Evolutionary conservation across 2,797 vertebrate genomes (phyloP).

Genomic region (Carapus acus): DNA sequence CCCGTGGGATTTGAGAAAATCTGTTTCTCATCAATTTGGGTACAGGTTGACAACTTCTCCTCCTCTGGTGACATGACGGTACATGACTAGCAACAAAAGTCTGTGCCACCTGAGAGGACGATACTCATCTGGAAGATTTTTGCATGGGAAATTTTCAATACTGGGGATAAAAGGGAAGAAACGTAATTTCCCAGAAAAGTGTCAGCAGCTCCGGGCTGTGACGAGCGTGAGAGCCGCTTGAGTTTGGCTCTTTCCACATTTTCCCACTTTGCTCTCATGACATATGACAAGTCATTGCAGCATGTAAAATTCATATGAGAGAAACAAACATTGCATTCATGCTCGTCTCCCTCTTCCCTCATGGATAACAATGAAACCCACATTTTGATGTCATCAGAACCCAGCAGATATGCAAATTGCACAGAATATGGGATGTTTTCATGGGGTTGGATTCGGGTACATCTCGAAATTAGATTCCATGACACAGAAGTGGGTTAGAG

Average conservation of each 20-base stretch:
- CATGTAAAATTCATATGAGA: constrained; percentile 61
- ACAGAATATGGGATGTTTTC: constrained; percentile 33
- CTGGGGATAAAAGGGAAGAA: neutral
- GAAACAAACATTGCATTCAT: constrained; percentile 74
- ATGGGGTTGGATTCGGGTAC: constrained; percentile 4
- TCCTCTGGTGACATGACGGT: constrained; percentile 11
- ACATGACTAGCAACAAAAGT: constrained; percentile 11
- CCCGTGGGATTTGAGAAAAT: constrained; percentile 45
- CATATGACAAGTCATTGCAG: constrained; percentile 34
- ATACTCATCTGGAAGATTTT: neutral
- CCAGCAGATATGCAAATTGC: constrained; percentile 57
- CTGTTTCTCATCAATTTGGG: constrained; percentile 4
- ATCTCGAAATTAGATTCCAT: constrained; percentile 4
- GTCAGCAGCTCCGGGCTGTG: neutral
- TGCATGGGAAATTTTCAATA: neutral
- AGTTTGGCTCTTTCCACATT: constrained; percentile 10
- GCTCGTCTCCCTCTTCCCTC: constrained; percentile 31
- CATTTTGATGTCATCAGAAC: constrained; percentile 73
- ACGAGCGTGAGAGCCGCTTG: neutral
- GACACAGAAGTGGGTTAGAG: constrained; percentile 4
- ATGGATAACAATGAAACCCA: constrained; percentile 67
- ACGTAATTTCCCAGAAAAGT: neutral
- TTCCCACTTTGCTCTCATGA: constrained; percentile 16
- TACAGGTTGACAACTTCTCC: constrained; percentile 39
- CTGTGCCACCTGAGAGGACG: neutral